Percentiles rank a stretch among this genome's conserved stretches.
These are phyloP conservation scores for Sarcophaga rosellei DNA, from an alignment of 2,888 invertebrate species.

Conservation along the genomic window DNA sequence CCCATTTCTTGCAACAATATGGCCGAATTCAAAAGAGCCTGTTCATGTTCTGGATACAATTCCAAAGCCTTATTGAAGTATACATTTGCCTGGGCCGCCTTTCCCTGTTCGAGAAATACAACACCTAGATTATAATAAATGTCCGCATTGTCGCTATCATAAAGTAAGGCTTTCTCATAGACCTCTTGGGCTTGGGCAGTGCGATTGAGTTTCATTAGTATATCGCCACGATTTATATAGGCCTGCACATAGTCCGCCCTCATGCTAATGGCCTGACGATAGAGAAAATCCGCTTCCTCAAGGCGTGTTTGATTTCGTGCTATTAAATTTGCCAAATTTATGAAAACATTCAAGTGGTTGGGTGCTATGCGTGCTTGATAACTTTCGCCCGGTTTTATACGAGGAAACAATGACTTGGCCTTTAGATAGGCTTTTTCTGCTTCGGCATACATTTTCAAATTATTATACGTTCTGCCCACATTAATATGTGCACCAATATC, in stretches of 20 bases:
- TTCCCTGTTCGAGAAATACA: conserved; percentile 95
- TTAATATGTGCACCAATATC: conserved; percentile 99
- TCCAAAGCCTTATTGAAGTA: conserved; percentile 96
- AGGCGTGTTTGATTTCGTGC: conserved; percentile 95
- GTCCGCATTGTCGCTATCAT: conserved; percentile 96
- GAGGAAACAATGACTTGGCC: conserved; percentile 93
- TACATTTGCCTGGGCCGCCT: conserved; percentile 93
- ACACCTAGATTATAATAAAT: conserved; percentile 97
- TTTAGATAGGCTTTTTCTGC: conserved; percentile 96
- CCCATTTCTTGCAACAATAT: conserved; percentile 95
- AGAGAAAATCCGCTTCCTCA: conserved; percentile 96
- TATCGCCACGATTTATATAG: conserved; percentile 98
- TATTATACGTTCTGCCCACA: conserved; percentile 97
- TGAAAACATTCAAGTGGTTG: conserved; percentile 96
- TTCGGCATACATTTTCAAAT: conserved; percentile 92
- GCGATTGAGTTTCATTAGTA: conserved; percentile 95
- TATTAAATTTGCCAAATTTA: conserved; percentile 96
- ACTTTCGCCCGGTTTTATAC: conserved; percentile 95
- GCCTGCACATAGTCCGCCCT: conserved; percentile 94
- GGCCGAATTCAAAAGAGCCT: conserved; percentile 96
- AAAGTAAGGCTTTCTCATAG: conserved; percentile 94
- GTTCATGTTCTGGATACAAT: conserved; percentile 96
- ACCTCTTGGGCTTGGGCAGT: conserved; percentile 97
- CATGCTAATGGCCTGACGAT: conserved; percentile 98
- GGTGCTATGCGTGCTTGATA: conserved; percentile 98